Conservation (phyloP, 1,140 invertebrate genomes). For the Mylabris phalerata region DNA sequence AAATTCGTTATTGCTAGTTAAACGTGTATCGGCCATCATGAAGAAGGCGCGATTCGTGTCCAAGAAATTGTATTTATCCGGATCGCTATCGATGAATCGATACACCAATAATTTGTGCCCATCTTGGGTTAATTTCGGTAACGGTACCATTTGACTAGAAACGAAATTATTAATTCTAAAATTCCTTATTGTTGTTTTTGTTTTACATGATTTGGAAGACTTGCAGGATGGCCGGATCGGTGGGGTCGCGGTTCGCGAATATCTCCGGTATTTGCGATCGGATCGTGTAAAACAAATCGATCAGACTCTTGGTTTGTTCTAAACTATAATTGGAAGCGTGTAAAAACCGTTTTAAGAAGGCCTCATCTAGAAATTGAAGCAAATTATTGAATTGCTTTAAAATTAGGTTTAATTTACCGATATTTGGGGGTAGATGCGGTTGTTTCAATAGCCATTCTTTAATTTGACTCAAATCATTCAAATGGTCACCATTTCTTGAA, state of each 20-base stretch:
- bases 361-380: constrained; percentile 44
- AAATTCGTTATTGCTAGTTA: constrained; percentile 48
- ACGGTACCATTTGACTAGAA: constrained; percentile 54
- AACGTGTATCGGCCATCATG: constrained; percentile 60
- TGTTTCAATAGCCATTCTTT: constrained; percentile 69
- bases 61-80: constrained; percentile 58
- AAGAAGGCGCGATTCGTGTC: constrained; percentile 61
- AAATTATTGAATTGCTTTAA: constrained; percentile 20
- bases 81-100: constrained; percentile 52
- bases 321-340: constrained; percentile 47
- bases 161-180: not conserved
- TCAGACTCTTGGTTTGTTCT: constrained; percentile 52
- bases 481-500: no score
- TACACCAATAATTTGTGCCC: constrained; percentile 47
- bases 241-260: constrained; percentile 56
- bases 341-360: constrained; percentile 48
- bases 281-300: constrained; percentile 58
- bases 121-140: constrained; percentile 43
- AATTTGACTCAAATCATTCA: constrained; percentile 51
- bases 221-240: constrained; percentile 47
- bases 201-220: constrained; percentile 38
- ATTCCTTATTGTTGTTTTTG: not conserved
- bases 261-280: constrained; percentile 56
- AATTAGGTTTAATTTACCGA: constrained; percentile 47
- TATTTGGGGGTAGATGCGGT: constrained; percentile 64